Evolutionary conservation across 2,797 vertebrate genomes (phyloP), one percentile per base, ranked within the genome.

Genomic region (Cyclura pinguis): DNA sequence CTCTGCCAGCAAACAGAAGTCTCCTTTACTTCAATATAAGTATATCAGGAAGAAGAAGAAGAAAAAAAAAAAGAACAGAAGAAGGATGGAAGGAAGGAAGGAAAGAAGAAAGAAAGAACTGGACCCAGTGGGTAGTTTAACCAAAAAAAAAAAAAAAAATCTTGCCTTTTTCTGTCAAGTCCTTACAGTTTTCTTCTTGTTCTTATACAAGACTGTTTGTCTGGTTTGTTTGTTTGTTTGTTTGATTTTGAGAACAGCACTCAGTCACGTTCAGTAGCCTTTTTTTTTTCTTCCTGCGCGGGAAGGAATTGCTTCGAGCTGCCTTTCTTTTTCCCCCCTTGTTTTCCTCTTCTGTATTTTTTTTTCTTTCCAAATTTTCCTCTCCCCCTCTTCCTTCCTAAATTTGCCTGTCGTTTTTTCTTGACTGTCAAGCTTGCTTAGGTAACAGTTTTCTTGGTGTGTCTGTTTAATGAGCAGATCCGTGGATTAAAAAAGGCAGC

Each of bases 1-100:
- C 92, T 97, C 97, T 97, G 96, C 96, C 97, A 97, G 97, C 97
- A 96, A 96, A 96, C 96, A 96, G 95, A 96, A 97, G 97, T 97
- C 97, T 97, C 97, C 97, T 98, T 80, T 96, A 98, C 97, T 98
- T 98, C 97, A 96, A 95, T 97, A 47, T 47, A 98, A 98, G 97
- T 98, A 96, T 97, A 95, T 97, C 97, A 97, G 97, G 97, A 97
- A 59, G 29, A 67, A 62, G 96, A 95, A n/a, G 7, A n/a, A 13
- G 16, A 57, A 29, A 18, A 35, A 96, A 96, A 42, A 8, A 22
- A 77, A 73, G 24, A 42, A 38, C 42, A 55, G 24, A 62, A 57
- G 96, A 95, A 32, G 5, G 29, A 9, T 47, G 20, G 52, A 47
- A 24, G 24, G 96, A 50, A 77, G 38, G 20, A 77, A 73, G n/a